Evolutionary conservation across 2,113 vertebrate genomes (phyloP), one percentile per base, ranked within the genome.

Genomic region (Vireo altiloquus): DNA sequence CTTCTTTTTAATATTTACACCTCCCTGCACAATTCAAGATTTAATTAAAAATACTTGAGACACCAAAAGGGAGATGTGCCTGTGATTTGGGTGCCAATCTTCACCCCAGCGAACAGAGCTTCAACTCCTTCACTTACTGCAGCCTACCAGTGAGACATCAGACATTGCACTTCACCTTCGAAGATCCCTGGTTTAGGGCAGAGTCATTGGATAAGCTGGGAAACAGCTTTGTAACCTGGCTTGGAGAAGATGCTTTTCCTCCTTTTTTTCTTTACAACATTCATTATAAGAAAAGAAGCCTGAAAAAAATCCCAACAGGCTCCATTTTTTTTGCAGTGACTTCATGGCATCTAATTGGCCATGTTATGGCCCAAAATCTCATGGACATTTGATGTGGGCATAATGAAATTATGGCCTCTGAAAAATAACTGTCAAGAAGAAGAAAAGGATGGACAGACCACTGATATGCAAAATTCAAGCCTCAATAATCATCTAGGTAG

Each of bases 171-270:
- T 40, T 72, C 50, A 70, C 12, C 22, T 78, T 24, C 22, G 18
- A 86, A 49, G 21, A 24, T 9, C 7, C 18, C 40, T 90, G 19
- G 15, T 7, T 56, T 49, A 65, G n/a, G 42, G 46, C 25, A 53
- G 27, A 0, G 1, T 5, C 3, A 0, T 3, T 65, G 24, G 25
- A 42, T n/a, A 25, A 52, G 2, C 6, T 40, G 46, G 63, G 24
- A 53, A 17, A 46, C 8, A 33, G 37, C 28, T 74, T 70, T 42
- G 15, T 25, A 69, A 59, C 4, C 13, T 33, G 27, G 13, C 54
- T 70, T 49, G 39, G 31, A 49, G n/a, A 92, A 81, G 6, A 39
- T 13, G 14, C 3, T 42, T 87, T 17, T 65, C 47, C 42, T 46
- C 9, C 7, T 33, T 64, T 74, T 61, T 47, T 31, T 28, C 14